Conservation (phyloP, 2,888 invertebrate genomes). For the Zeuzera pyrina region DNA sequence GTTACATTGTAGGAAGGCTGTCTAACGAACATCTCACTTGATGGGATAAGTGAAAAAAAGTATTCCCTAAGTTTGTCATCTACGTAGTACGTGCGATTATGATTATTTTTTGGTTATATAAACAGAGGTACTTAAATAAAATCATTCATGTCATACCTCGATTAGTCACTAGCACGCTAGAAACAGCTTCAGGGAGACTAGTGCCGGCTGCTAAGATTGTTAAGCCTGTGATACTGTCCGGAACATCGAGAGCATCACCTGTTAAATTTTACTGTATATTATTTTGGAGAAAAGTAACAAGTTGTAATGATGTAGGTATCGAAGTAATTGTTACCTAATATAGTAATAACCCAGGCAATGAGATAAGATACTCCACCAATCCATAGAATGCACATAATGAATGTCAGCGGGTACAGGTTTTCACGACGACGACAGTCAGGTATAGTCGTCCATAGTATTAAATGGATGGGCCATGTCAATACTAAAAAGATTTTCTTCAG, state of each 20-base stretch:
- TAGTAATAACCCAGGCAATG: constrained; percentile 89
- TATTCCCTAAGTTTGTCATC: too few species aligned
- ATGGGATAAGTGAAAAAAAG: too few species aligned
- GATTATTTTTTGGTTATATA: too few species aligned
- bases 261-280: too few species aligned
- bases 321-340: constrained; percentile 80
- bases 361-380: constrained; percentile 85
- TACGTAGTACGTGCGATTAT: too few species aligned
- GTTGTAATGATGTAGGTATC: too few species aligned
- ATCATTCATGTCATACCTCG: constrained; percentile 80
- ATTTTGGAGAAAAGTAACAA: too few species aligned
- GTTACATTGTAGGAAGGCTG: too few species aligned
- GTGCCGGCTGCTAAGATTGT: constrained; percentile 90
- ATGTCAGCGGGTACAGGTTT: constrained; percentile 77
- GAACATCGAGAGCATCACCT: constrained; percentile 85
- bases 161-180: constrained; percentile 86
- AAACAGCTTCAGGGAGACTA: constrained; percentile 89
- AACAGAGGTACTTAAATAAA: too few species aligned
- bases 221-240: constrained; percentile 89
- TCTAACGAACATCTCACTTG: too few species aligned
- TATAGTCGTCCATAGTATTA: constrained; percentile 79
- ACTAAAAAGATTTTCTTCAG: constrained; percentile 70
- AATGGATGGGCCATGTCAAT: constrained; percentile 82
- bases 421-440: constrained; percentile 81
- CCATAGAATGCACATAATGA: constrained; percentile 87